Evolutionary conservation across 2,113 vertebrate species (phyloP), one percentile per base, ranked within the genome.

Genomic region (Lasiurus cinereus): DNA sequence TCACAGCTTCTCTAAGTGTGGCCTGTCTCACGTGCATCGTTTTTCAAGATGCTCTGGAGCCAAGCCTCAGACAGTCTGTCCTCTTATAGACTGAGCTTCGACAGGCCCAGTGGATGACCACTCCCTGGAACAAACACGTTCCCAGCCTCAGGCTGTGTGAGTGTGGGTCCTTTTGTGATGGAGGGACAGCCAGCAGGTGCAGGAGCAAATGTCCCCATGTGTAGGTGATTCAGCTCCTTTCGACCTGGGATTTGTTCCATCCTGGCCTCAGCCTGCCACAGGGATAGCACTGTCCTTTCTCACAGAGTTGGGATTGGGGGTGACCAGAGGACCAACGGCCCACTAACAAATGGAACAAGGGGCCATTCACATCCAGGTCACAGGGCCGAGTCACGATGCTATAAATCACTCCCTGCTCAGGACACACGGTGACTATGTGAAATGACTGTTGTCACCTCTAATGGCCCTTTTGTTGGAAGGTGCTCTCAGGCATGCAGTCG

Each of bases 301-400:
- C 9, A 13, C 1, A 18, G 69, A 86, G n/a, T 70, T 5, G 18
- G 70, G 8, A 5, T 64, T 50, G 24, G 33, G 12, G 67, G 2
- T 36, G 69, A 31, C 52, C 70, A 29, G 77, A n/a, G 12, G 66
- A 59, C 43, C 18, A 36, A 3, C 0, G 43, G 18, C 29, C 15
- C 13, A 36, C 22, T 52, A 15, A 69, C 3, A 3, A 33, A 27
- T 15, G 16, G 11, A 93, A 22, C 33, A 62, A 91, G 70, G 67
- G 1, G 56, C n/a, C n/a, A 29, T 87, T 91, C 59, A n/a, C 1
- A 13, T 62, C 67, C 22, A 8, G 76, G 50, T 46, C 88, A 62
- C 12, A n/a, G n/a, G 36, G 6, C 16, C 0, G 5, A 33, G 24
- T 39, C 43, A 10, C 0, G 0, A 6, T 19, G 6, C 22, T 59